Percentiles rank a stretch among this genome's conserved stretches.
Conservation (phyloP, 2,888 invertebrate genomes). For the Meiosimyza platycephala region DNA sequence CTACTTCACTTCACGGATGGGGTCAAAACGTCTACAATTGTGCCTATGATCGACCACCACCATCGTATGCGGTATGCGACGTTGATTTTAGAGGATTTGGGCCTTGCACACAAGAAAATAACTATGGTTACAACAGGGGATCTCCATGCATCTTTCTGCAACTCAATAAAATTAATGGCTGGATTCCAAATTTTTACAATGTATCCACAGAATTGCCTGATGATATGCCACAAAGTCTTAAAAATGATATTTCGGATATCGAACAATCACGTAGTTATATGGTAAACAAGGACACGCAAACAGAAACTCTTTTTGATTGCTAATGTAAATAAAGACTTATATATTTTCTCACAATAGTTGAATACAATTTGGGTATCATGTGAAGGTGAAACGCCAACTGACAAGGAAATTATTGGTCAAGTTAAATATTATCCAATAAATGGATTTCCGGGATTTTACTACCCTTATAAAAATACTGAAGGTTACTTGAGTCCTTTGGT, state of each 20-base stretch:
- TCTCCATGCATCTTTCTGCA: conserved; percentile 95
- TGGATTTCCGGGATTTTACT: conserved; percentile 91
- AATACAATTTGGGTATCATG: conserved; percentile 93
- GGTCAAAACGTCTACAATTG: no score
- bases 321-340: conserved; percentile 59
- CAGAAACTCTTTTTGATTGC: conserved; percentile 64
- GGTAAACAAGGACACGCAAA: conserved; percentile 72
- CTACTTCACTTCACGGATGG: no score
- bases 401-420: conserved; percentile 90
- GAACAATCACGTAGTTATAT: conserved; percentile 67
- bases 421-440: conserved; percentile 83
- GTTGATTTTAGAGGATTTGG: conserved; percentile 85
- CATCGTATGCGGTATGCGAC: conserved; percentile 90
- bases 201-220: conserved; percentile 76
- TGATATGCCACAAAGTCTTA: conserved; percentile 80
- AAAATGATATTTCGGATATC: conserved; percentile 73
- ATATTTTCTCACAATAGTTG: conserved; percentile 69
- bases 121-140: conserved; percentile 91
- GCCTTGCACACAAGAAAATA: conserved; percentile 84
- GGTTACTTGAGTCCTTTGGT: conserved; percentile 91
- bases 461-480: conserved; percentile 87
- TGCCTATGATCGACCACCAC: conserved; percentile 69
- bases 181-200: conserved; percentile 87
- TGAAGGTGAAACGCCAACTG: conserved; percentile 92
- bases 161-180: conserved; percentile 93